Base-by-base conservation (phyloP, 2,113 vertebrate genomes). In the Peromyscus polionotus region DNA sequence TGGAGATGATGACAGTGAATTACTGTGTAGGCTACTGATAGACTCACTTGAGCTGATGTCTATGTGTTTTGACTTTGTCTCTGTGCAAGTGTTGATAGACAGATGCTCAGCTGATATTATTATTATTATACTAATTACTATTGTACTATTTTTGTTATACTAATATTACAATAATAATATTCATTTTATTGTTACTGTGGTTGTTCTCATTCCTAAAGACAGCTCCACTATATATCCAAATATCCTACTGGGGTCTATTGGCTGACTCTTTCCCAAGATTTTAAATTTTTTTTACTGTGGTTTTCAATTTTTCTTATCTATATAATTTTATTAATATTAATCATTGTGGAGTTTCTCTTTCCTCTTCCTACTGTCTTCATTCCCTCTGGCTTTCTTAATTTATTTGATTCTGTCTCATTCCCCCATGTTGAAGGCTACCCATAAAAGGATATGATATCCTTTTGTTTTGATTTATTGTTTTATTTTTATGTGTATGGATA, bases 161-260 rank as follows among this genome's bases (percentile, higher is more conserved):
- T 79, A 51, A 24, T 73, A 85, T 51, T 86, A 2, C 39, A 42
- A 42, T 42, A 42, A 42, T 42, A 42, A 42, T 42, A 42, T 42
- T 42, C 39, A 73, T 57, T 67, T 80, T 33, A 6, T 5, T 75
- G 31, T 86, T 70, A 20, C 28, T 77, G 19, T 68, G 61, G 2
- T 68, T 48, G 2, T 59, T 83, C 22, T 91, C 54, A 12, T 90
- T 61, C 70, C 57, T 89, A 73, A 22, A 54, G 75, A 72, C 10
- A 83, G 24, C 10, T 95, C 26, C 17, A 67, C 73, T 92, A 76
- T 65, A 85, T 80, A 85, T 95, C 93, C 36, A 13, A 26, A 85
- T 51, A 20, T 77, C 3, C 36, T 45, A 7, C 31, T 42, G 39
- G 39, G 39, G 39, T 42, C 39, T 42, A 42, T 42, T 42, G 39